phyloP scores from a whole-genome alignment of 2,888 invertebrate genomes.

The Serrognathus titanus region DNA sequence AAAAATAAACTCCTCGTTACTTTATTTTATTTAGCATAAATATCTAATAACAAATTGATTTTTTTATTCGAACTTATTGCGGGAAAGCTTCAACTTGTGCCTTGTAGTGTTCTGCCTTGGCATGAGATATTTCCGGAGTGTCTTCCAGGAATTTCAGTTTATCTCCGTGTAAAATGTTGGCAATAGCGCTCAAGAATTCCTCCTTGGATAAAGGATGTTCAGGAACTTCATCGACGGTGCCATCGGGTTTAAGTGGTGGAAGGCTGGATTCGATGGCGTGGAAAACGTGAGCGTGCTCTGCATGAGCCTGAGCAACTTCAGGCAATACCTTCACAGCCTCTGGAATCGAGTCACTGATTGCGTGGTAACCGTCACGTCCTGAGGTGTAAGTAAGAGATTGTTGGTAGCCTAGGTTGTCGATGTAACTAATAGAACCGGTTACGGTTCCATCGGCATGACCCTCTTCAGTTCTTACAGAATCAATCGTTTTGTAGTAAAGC shows the following conservation, averaged over 20 bases:
- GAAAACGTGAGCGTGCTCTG: conserved; percentile 22
- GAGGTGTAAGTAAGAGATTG: too few relatives aligned
- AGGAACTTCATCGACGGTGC: conserved; percentile 8
- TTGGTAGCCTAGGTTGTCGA: conserved; percentile 14
- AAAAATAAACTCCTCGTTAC: background rate
- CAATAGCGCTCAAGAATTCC: conserved; percentile 4
- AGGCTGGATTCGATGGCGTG: conserved; percentile 11
- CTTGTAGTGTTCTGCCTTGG: conserved; percentile 24
- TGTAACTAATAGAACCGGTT: conserved; percentile 27
- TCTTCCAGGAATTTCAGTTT: conserved; percentile 18
- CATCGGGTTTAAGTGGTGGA: conserved; percentile 6
- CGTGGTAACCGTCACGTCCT: conserved; percentile 1
- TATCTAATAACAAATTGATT: background rate
- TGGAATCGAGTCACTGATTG: conserved; percentile 24
- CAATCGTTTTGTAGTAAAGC: conserved; percentile 22
- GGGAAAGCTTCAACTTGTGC: conserved; percentile 20
- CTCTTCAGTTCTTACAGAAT: conserved; percentile 25
- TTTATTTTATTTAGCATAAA: background rate
- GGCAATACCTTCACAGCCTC: conserved; percentile 30
- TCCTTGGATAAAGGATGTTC: conserved; percentile 11
- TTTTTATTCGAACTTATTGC: background rate
- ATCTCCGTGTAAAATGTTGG: conserved; percentile 3
- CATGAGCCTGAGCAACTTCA: conserved; percentile 32
- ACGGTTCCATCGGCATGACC: conserved; percentile 24
- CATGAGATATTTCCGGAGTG: conserved; percentile 30